Evolutionary conservation across 2,113 vertebrate species (phyloP).

Genomic region (Lanius collurio): DNA sequence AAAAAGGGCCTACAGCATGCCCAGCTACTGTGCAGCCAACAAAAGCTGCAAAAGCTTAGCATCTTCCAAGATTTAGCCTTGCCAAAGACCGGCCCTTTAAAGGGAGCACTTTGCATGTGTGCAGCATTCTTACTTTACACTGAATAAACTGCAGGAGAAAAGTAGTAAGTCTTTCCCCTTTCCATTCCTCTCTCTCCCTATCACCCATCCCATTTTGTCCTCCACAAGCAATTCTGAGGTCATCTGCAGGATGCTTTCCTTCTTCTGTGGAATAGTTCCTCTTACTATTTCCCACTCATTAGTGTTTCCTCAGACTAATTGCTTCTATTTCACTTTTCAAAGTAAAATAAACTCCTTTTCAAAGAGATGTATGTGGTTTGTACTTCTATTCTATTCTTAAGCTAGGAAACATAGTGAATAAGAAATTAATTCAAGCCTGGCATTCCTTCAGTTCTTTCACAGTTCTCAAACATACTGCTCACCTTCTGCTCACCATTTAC

Average conservation of each 20-base stretch:
- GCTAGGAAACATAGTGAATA: not conserved
- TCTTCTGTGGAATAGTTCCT: not conserved
- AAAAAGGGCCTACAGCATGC: not conserved
- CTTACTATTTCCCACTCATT: not conserved
- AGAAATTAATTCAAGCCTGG: not conserved
- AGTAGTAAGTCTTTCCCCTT: not conserved
- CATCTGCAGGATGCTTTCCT: not conserved
- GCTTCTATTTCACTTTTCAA: not conserved
- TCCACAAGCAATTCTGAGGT: not conserved
- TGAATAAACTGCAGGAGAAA: not conserved
- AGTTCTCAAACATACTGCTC: not conserved
- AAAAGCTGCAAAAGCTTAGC: not conserved
- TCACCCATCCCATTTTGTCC: not conserved
- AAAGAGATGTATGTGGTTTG: not conserved
- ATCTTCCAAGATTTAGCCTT: not conserved
- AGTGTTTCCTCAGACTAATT: not conserved
- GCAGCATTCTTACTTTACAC: not conserved
- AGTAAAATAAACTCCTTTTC: not conserved
- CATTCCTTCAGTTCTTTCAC: not conserved
- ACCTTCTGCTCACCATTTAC: not conserved
- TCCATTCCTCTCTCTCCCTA: not conserved
- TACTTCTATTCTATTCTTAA: conserved; percentile 23
- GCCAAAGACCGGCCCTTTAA: not conserved
- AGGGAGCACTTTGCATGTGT: not conserved
- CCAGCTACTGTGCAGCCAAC: not conserved